A percentile compares a stretch with the other conserved stretches of the same genome.
Evolutionary conservation across 1,140 invertebrate species (phyloP).

Genomic region (Tetramorium parvispinum): DNA sequence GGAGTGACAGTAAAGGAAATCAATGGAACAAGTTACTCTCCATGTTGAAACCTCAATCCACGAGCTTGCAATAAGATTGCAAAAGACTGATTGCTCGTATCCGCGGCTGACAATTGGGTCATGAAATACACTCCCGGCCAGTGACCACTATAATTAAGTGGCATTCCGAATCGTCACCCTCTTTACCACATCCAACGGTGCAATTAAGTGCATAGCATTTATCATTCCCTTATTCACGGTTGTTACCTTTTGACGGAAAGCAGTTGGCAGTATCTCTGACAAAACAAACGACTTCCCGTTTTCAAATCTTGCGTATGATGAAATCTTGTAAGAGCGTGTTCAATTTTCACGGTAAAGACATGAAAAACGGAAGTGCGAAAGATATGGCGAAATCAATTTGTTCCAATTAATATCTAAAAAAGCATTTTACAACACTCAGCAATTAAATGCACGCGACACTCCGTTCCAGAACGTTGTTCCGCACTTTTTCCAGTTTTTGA

Average conservation of each 20-base stretch:
- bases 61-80: slow-evolving; percentile 25
- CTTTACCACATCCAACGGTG: neutral
- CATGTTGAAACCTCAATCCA: neutral
- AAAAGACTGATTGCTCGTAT: slow-evolving; percentile 28
- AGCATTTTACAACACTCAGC: neutral
- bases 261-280: neutral
- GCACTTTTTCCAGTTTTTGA: neutral
- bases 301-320: neutral
- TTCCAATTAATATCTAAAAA: neutral
- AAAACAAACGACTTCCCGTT: slow-evolving; percentile 13
- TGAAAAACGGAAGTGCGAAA: neutral
- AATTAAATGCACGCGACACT: slow-evolving; percentile 40
- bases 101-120: slow-evolving; percentile 37
- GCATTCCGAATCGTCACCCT: slow-evolving; percentile 9
- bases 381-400: neutral
- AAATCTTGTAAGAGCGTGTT: neutral
- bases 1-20: neutral
- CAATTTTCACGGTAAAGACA: neutral
- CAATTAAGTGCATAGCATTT: slow-evolving; percentile 39
- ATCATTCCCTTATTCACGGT: slow-evolving; percentile 1
- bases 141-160: slow-evolving; percentile 18
- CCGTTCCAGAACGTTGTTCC: neutral
- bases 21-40: neutral
- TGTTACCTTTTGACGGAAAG: neutral
- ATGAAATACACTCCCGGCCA: slow-evolving; percentile 27